These are phyloP conservation scores for Caenorhabditis sinica DNA, from an alignment of 2,888 invertebrate species.

Conservation along the genomic window DNA sequence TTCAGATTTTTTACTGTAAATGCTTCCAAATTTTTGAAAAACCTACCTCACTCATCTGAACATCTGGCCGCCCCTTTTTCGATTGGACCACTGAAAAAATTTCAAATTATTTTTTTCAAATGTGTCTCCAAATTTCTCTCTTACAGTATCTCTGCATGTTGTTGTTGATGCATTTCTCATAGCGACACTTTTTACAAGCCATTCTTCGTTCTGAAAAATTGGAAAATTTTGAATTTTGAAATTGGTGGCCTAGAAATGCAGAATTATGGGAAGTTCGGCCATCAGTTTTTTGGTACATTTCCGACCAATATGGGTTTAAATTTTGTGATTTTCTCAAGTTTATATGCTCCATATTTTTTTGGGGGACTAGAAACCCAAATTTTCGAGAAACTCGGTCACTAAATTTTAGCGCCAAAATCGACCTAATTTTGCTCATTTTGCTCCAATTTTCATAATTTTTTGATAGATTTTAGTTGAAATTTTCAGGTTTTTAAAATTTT, in stretches of 20 bases:
- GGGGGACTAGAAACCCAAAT: no score
- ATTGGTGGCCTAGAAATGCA: slow-evolving; percentile 1
- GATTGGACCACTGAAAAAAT: slow-evolving; percentile 52
- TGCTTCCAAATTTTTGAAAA: background rate
- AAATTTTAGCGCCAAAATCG: no score
- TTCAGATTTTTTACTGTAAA: background rate
- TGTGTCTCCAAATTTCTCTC: slow-evolving; percentile 1
- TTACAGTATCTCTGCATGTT: slow-evolving; percentile 66
- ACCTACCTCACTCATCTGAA: slow-evolving; percentile 21
- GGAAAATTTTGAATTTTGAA: background rate
- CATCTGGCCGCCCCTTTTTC: slow-evolving; percentile 38
- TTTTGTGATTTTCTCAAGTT: background rate
- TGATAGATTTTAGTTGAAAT: no score
- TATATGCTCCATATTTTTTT: no score
- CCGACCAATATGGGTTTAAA: no score
- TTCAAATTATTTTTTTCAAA: slow-evolving; percentile 8
- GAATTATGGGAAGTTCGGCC: background rate
- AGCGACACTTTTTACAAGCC: slow-evolving; percentile 63
- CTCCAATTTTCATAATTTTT: no score
- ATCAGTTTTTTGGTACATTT: no score
- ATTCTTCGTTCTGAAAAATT: slow-evolving; percentile 58
- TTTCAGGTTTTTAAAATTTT: no score
- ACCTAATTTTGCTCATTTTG: no score
- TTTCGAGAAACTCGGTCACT: no score
- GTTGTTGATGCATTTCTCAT: slow-evolving; percentile 61